Conservation (phyloP, 2,113 vertebrate species). For the Corythaeola cristata region DNA sequence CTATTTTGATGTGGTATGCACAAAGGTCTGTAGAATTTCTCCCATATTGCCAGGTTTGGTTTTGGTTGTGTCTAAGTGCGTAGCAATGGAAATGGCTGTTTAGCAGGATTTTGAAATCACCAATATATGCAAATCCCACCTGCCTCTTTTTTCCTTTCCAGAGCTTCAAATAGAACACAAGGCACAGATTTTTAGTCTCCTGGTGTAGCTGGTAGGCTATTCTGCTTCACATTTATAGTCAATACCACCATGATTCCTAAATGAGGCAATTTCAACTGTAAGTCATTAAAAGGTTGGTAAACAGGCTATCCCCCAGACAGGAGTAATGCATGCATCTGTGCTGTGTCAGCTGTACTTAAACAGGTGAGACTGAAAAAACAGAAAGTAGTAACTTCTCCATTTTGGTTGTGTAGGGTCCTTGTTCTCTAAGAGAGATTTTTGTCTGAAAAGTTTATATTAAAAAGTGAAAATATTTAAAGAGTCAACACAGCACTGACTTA, state of each 20-base stretch:
- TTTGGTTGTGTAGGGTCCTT: constrained; percentile 45
- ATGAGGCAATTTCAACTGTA: neutral
- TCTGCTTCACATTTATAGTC: neutral
- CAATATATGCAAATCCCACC: neutral
- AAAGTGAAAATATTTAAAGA: constrained; percentile 67
- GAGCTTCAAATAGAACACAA: neutral
- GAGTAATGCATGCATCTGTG: neutral
- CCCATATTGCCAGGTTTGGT: neutral
- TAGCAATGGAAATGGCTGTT: neutral
- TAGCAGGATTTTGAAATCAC: neutral
- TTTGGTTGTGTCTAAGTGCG: neutral
- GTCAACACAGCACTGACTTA: constrained; percentile 43
- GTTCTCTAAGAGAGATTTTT: constrained; percentile 45
- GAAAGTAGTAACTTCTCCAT: neutral
- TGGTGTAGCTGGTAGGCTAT: neutral
- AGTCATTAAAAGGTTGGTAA: neutral
- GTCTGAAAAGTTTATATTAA: constrained; percentile 56
- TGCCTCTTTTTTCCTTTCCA: neutral
- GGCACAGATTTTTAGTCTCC: neutral
- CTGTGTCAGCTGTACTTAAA: constrained; percentile 23
- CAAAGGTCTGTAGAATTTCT: neutral
- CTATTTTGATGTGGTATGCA: neutral
- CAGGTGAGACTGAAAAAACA: constrained; percentile 35
- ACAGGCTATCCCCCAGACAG: neutral
- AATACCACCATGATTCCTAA: neutral